These are phyloP conservation scores for Glaucomys volans DNA, from an alignment of 2,113 vertebrate species.

Conservation along the genomic window DNA sequence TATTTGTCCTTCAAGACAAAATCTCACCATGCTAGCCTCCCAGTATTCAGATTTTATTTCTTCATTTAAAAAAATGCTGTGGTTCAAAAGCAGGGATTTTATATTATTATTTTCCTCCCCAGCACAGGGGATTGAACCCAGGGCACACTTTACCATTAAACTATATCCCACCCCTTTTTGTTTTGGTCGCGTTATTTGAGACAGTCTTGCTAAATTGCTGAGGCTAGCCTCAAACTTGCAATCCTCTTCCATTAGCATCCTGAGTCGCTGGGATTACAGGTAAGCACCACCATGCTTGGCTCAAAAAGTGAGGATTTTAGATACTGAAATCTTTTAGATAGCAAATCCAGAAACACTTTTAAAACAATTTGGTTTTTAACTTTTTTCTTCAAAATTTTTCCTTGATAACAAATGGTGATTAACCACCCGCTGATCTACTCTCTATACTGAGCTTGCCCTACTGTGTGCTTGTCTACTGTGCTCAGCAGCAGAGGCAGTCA, in stretches of 20 bases:
- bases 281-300: too few species aligned
- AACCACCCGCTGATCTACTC: background rate
- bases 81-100: background rate
- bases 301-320: background rate
- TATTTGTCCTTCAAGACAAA: background rate
- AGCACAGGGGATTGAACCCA: too few species aligned
- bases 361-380: background rate
- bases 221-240: too few species aligned
- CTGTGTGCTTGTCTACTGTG: background rate
- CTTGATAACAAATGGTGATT: background rate
- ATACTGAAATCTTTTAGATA: background rate
- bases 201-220: too few species aligned
- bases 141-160: too few species aligned
- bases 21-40: background rate
- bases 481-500: background rate
- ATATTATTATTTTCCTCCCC: background rate
- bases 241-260: too few species aligned
- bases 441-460: too few species aligned
- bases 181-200: too few species aligned
- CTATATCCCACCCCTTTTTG: too few species aligned
- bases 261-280: too few species aligned
- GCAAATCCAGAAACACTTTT: constrained; percentile 13
- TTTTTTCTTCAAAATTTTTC: constrained; percentile 9
- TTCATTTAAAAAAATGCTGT: background rate
- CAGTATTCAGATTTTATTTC: background rate